phyloP scores from a whole-genome alignment of 2,888 invertebrate genomes.

The Leptopilina myrica region DNA sequence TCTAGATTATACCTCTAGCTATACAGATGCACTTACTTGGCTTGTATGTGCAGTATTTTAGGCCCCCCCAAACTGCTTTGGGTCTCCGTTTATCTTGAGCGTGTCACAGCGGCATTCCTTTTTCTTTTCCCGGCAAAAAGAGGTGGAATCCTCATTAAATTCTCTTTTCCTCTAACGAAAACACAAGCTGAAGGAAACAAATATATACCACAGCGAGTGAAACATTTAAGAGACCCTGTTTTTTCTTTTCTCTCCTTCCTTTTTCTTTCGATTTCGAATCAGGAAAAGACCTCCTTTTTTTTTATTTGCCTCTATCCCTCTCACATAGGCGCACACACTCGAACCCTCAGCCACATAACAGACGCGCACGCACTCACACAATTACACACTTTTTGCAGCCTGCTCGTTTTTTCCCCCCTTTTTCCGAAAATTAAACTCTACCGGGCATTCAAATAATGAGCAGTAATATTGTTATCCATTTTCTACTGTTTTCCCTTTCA shows the following conservation, averaged over 20 bases:
- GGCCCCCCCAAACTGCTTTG: conserved; percentile 67
- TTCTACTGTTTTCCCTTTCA: too few species aligned
- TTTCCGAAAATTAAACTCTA: too few species aligned
- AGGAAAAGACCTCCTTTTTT: too few species aligned
- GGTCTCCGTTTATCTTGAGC: conserved; percentile 64
- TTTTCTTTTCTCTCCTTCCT: conserved; percentile 6
- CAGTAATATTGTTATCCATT: too few species aligned
- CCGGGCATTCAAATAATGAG: too few species aligned
- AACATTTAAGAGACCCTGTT: conserved; percentile 2
- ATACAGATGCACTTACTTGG: conserved; percentile 67
- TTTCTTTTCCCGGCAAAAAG: conserved; percentile 13
- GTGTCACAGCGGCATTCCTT: conserved; percentile 63
- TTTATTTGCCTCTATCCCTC: too few species aligned
- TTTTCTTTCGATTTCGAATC: not conserved
- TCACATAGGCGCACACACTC: too few species aligned
- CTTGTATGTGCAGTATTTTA: conserved; percentile 66
- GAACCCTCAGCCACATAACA: too few species aligned
- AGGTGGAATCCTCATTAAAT: not conserved
- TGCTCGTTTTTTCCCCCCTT: too few species aligned
- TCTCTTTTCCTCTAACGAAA: not conserved
- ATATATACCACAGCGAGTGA: not conserved
- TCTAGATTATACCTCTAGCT: not conserved
- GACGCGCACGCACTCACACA: too few species aligned
- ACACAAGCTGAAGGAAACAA: not conserved
- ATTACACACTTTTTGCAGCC: too few species aligned